These are phyloP conservation scores for Ambastaia sidthimunki DNA, from an alignment of 2,797 vertebrate species.

Conservation along the genomic window DNA sequence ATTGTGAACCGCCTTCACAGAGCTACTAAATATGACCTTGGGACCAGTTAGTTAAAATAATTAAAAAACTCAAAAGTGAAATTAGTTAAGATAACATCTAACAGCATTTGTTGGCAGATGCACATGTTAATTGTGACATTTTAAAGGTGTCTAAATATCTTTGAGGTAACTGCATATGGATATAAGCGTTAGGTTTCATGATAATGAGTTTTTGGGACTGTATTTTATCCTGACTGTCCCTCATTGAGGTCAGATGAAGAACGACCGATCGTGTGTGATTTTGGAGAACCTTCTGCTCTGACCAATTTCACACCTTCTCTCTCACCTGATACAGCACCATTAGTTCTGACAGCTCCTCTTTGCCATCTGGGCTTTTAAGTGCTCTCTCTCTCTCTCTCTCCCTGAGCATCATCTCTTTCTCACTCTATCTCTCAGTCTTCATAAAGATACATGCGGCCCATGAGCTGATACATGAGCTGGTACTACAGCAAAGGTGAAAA, in stretches of 20 bases:
- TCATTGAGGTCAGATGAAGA: constrained; percentile 39
- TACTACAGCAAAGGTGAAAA: constrained; percentile 22
- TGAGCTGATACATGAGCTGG: constrained; percentile 10
- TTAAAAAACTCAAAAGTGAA: not conserved
- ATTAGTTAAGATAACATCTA: not conserved
- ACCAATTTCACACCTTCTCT: constrained; percentile 80
- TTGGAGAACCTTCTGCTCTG: constrained; percentile 70
- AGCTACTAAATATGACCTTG: not conserved
- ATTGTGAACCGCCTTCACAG: not conserved
- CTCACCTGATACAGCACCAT: constrained; percentile 81
- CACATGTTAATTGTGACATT: not conserved
- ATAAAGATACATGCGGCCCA: too few relatives aligned
- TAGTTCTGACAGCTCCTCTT: constrained; percentile 81
- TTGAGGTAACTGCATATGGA: not conserved
- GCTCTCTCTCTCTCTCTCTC: constrained; percentile 66
- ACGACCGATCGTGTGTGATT: constrained; percentile 46
- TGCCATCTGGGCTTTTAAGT: constrained; percentile 77
- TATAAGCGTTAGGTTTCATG: constrained; percentile 18
- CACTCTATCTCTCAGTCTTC: constrained; percentile 15
- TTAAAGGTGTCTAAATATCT: not conserved
- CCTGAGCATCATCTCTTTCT: constrained; percentile 38
- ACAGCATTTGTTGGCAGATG: not conserved
- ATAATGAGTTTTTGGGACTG: constrained; percentile 25
- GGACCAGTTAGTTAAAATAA: not conserved
- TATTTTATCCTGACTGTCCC: constrained; percentile 38